Evolutionary conservation across 1,140 invertebrate species (phyloP), one percentile per base, ranked within the genome.

Genomic region (Procambarus clarkii): DNA sequence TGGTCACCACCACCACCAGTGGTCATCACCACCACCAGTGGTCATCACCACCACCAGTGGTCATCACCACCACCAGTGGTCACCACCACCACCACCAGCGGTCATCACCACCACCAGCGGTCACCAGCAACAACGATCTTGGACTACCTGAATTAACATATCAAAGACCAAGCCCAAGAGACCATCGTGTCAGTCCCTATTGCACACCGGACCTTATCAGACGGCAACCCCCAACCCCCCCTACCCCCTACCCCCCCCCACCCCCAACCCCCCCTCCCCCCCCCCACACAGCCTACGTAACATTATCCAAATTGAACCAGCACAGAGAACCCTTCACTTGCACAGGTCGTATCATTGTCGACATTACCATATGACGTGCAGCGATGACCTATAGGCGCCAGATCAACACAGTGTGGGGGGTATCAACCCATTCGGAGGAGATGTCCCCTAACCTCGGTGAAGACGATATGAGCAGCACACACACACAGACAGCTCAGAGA

Each of bases 71-170:
- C n/a, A n/a, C n/a, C n/a, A n/a, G n/a, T n/a, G n/a, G n/a, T n/a
- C n/a, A n/a, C n/a, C n/a, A n/a, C n/a, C n/a, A n/a, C n/a, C n/a
- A n/a, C n/a, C n/a, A n/a, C n/a, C n/a, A n/a, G n/a, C n/a, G n/a
- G n/a, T n/a, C n/a, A n/a, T n/a, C n/a, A n/a, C n/a, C n/a, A n/a
- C n/a, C n/a, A n/a, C n/a, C n/a, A n/a, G 60, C 45, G 76, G 74
- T 74, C 46, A 83, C 18, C 74, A 60, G 21, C 85, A 76, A 34
- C n/a, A 78, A 48, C 85, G 74, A 60, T 50, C 48, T 50, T 78
- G 85, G 54, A 60, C 71, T 86, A 78, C 71, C 71, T 78, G 85
- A 86, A 86, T 86, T 86, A 86, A 77, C 85, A 86, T 86, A 86
- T 86, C 85, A 86, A 86, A 86, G 85, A 86, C 74, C 9, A 15